These are phyloP conservation scores for Neogobius melanostomus DNA, from an alignment of 2,113 vertebrate genomes.

Conservation along the genomic window DNA sequence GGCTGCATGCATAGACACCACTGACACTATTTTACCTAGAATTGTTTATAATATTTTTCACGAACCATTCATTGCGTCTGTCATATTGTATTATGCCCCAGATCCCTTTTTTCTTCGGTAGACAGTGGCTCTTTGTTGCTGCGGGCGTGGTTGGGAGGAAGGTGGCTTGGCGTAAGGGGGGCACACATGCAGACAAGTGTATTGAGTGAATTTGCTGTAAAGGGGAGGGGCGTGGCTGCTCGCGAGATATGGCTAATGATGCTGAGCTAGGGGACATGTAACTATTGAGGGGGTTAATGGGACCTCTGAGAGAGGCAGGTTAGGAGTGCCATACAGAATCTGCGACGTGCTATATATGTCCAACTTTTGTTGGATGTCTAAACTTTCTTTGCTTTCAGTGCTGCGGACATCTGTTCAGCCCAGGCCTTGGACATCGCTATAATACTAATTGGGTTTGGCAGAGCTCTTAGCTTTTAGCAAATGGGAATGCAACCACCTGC, in stretches of 20 bases:
- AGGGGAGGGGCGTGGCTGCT: slow-evolving; percentile 46
- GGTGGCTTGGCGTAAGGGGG: slow-evolving; percentile 1
- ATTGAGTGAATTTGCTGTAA: slow-evolving; percentile 3
- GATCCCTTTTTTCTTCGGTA: slow-evolving; percentile 40
- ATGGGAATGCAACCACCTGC: slow-evolving; percentile 39
- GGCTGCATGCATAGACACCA: not conserved
- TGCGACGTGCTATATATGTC: slow-evolving; percentile 20
- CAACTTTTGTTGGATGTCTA: slow-evolving; percentile 5
- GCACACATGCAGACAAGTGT: slow-evolving; percentile 35
- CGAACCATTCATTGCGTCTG: slow-evolving; percentile 43
- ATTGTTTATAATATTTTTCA: slow-evolving; percentile 1
- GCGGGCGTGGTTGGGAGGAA: slow-evolving; percentile 42
- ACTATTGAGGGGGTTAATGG: slow-evolving; percentile 50
- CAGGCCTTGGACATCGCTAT: slow-evolving; percentile 33
- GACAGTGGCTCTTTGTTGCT: slow-evolving; percentile 69
- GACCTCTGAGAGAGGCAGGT: slow-evolving; percentile 37
- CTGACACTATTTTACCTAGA: too few relatives aligned
- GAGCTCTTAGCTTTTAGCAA: slow-evolving; percentile 22
- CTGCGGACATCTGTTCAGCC: slow-evolving; percentile 10
- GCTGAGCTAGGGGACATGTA: slow-evolving; percentile 19
- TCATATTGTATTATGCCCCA: slow-evolving; percentile 50
- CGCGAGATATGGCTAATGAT: slow-evolving; percentile 31
- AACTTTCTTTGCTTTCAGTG: not conserved
- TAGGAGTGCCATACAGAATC: slow-evolving; percentile 21
- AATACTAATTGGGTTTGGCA: slow-evolving; percentile 31